These are phyloP conservation scores for Nyctalus aviator DNA, from an alignment of 2,797 vertebrate species.

Conservation along the genomic window DNA sequence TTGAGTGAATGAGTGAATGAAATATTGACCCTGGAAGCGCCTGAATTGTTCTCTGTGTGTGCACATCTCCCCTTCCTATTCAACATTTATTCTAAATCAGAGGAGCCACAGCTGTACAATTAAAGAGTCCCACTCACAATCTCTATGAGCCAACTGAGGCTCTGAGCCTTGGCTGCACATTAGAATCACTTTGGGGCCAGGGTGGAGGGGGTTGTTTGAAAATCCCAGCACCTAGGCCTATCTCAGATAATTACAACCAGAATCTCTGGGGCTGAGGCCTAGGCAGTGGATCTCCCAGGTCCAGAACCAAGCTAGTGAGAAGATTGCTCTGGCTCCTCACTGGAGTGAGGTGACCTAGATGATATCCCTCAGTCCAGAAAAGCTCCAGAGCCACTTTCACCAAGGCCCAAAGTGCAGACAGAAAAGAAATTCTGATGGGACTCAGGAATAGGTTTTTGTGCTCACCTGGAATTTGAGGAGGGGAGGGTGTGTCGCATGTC, in stretches of 20 bases:
- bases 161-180: neutral
- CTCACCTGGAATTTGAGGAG: slow-evolving; percentile 54
- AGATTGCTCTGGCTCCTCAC: neutral
- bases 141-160: neutral
- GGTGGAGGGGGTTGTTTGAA: neutral
- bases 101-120: neutral
- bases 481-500: neutral
- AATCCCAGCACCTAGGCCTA: neutral
- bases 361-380: neutral
- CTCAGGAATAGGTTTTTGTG: slow-evolving; percentile 39
- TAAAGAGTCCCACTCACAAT: neutral
- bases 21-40: slow-evolving; percentile 36
- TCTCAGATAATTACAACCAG: neutral
- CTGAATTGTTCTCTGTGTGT: neutral
- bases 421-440: slow-evolving; percentile 5
- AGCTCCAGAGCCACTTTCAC: neutral
- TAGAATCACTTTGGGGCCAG: neutral
- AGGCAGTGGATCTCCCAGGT: neutral
- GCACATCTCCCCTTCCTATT: neutral
- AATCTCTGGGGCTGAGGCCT: neutral
- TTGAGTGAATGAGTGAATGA: slow-evolving; percentile 24
- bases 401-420: neutral
- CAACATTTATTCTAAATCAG: neutral
- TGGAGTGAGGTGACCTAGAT: neutral
- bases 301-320: neutral